phyloP scores from a whole-genome alignment of 2,797 vertebrate species.

The Orientallactaga sibirica region DNA sequence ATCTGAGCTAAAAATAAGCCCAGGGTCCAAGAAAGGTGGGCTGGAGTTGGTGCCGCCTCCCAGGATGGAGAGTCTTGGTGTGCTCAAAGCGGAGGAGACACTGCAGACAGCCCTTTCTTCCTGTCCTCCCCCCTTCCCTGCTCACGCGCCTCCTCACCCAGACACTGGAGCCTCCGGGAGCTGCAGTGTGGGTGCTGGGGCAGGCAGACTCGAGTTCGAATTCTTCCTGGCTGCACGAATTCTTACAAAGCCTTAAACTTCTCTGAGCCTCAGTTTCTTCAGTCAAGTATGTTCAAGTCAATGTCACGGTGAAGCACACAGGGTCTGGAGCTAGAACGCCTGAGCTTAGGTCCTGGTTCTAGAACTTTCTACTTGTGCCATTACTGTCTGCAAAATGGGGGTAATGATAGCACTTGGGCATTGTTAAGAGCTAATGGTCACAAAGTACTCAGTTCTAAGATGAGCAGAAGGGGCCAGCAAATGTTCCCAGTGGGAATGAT shows the following conservation, averaged over 20 bases:
- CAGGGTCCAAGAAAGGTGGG: constrained; percentile 78
- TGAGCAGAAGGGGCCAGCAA: neutral
- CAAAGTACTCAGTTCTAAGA: neutral
- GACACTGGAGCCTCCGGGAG: neutral
- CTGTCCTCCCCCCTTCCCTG: neutral
- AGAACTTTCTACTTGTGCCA: neutral
- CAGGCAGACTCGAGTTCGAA: neutral
- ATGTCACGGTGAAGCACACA: neutral
- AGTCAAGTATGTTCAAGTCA: fast-evolving
- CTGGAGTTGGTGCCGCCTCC: constrained; percentile 57
- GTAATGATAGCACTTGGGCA: neutral
- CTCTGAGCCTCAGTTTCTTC: constrained; percentile 35
- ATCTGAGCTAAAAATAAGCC: constrained; percentile 82
- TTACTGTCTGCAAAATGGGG: neutral
- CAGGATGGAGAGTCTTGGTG: constrained; percentile 4
- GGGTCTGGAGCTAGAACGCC: neutral
- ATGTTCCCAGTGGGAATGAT: neutral
- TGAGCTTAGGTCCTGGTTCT: neutral
- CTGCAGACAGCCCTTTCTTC: constrained; percentile 10
- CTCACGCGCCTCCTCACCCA: neutral
- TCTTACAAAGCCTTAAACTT: neutral
- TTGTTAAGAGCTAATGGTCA: neutral
- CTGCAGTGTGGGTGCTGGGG: neutral
- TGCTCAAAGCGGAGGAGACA: neutral
- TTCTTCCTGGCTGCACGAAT: constrained; percentile 50